These are phyloP conservation scores for Bagarius yarrelli DNA, from an alignment of 2,113 vertebrate species.

Conservation along the genomic window DNA sequence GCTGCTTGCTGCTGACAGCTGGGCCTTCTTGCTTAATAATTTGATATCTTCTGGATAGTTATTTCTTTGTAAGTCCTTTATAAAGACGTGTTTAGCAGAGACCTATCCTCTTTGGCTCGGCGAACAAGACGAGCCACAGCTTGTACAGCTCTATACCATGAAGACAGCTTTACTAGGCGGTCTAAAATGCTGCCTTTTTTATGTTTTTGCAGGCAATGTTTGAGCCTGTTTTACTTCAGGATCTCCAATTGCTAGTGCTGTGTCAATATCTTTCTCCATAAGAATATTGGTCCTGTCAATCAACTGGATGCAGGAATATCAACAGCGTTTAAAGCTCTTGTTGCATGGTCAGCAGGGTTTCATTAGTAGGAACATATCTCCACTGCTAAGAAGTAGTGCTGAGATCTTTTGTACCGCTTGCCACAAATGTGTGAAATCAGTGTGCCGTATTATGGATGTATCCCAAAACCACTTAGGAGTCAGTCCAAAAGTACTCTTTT, in stretches of 20 bases:
- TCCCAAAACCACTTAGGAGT: not conserved
- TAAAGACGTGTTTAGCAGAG: too few species aligned
- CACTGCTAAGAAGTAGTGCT: too few species aligned
- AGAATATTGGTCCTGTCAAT: constrained; percentile 38
- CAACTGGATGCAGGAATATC: constrained; percentile 21
- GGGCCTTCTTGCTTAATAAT: too few species aligned
- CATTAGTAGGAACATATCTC: constrained; percentile 19
- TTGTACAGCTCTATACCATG: constrained; percentile 15
- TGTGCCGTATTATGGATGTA: not conserved
- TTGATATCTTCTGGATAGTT: too few species aligned
- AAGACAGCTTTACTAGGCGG: constrained; percentile 28
- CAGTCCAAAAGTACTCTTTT: not conserved
- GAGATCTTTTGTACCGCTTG: too few species aligned
- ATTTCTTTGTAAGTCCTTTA: too few species aligned
- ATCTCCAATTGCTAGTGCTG: constrained; percentile 10
- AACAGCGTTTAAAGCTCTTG: not conserved
- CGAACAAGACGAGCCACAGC: constrained; percentile 9
- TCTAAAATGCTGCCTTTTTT: constrained; percentile 5
- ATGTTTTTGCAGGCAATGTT: not conserved
- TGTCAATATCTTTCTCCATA: constrained; percentile 17
- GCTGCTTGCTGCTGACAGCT: too few species aligned
- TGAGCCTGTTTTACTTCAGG: constrained; percentile 25
- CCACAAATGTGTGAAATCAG: not conserved
- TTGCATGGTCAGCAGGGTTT: constrained; percentile 16
- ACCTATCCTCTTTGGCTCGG: too few species aligned